Evolutionary conservation across 2,888 invertebrate species (phyloP).

Genomic region (Polymixis flavicincta): DNA sequence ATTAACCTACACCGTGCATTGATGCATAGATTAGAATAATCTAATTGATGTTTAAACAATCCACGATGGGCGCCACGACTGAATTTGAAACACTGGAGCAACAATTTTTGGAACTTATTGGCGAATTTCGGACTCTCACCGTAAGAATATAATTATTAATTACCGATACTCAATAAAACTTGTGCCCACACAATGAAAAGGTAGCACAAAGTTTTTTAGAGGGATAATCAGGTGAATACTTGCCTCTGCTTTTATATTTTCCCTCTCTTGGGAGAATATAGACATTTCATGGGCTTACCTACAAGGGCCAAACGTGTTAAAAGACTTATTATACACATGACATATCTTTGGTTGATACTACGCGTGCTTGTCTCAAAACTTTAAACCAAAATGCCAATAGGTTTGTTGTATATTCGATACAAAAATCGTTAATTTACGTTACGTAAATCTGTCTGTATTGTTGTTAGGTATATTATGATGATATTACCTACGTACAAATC

Average conservation of each 20-base stretch:
- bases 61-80: slow-evolving; percentile 61
- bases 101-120: slow-evolving; percentile 81
- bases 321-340: neutral
- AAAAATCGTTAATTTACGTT: neutral
- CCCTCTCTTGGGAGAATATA: too few relatives aligned
- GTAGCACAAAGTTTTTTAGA: neutral
- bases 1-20: neutral
- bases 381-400: neutral
- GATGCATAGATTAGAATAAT: too few relatives aligned
- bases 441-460: neutral
- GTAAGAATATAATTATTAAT: slow-evolving; percentile 70
- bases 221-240: neutral
- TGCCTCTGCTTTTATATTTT: too few relatives aligned
- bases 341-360: neutral
- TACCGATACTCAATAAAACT: neutral
- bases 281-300: neutral
- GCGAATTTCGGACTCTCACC: slow-evolving; percentile 79
- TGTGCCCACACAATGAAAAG: neutral
- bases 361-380: neutral
- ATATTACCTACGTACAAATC: neutral
- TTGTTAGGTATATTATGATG: neutral
- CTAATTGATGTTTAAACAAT: neutral
- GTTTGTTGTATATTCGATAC: neutral
- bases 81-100: slow-evolving; percentile 84
- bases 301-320: neutral